Percentiles rank a stretch among this genome's conserved stretches.
These are phyloP conservation scores for Gymnocypris eckloni DNA, from an alignment of 2,797 vertebrate species.

Conservation along the genomic window DNA sequence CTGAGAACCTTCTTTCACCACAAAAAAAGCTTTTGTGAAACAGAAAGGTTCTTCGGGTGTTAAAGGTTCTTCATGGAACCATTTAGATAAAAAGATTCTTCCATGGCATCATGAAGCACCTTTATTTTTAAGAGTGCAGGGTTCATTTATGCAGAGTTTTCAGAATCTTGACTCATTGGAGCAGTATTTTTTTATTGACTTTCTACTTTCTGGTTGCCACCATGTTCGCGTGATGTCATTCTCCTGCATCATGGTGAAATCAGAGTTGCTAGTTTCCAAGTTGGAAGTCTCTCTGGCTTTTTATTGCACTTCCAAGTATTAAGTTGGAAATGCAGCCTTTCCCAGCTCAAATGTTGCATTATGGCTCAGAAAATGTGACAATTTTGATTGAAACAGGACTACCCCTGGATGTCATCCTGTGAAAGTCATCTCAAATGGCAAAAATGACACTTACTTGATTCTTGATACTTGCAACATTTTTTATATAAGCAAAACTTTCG, in stretches of 20 bases:
- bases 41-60: no score
- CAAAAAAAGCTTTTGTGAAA: no score
- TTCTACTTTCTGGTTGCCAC: not conserved
- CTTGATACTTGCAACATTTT: not conserved
- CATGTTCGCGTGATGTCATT: not conserved
- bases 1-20: no score
- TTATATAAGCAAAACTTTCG: not conserved
- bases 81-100: no score
- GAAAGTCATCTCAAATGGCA: constrained; percentile 43
- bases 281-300: not conserved
- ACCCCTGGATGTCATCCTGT: constrained; percentile 46
- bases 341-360: constrained; percentile 14
- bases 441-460: not conserved
- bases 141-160: not conserved
- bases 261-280: not conserved
- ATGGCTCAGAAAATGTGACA: not conserved
- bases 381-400: constrained; percentile 14
- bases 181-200: not conserved
- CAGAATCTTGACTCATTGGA: not conserved
- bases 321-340: not conserved
- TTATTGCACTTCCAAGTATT: not conserved
- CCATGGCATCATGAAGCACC: no score
- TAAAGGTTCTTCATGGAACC: no score
- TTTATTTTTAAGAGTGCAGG: no score
- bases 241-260: not conserved